Evolutionary conservation across 2,113 vertebrate genomes (phyloP), one percentile per base, ranked within the genome.

Genomic region (Halichoerus grypus): DNA sequence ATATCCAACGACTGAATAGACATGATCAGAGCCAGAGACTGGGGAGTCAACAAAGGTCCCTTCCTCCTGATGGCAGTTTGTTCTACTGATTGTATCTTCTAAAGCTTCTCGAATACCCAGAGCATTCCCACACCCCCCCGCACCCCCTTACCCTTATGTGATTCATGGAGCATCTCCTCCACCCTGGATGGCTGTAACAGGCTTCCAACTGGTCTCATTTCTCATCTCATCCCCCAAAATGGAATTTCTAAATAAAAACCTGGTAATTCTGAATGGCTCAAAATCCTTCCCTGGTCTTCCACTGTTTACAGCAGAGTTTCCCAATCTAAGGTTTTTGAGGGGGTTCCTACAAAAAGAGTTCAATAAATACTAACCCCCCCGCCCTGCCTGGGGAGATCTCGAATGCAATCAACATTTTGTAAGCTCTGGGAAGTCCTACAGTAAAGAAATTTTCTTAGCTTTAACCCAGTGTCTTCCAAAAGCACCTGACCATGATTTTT

Each of bases 221-320:
- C 69, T 87, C 82, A 81, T 57, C n/a, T 88, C 22, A 74, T 18
- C 10, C n/a, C 39, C 39, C 28, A 21, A 36, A 69, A 36, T 69
- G 67, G n/a, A 69, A 36, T 69, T 33, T 92, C 82, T 84, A 83
- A 76, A 71, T 92, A 84, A 61, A 92, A 88, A 89, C 4, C 51
- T 89, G 83, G 1, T 46, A 67, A 82, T 63, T 91, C 11, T 67
- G 63, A 86, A 92, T 1, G 36, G 82, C 21, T 51, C 59, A 26
- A 33, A 92, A 79, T 61, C 28, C 39, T 71, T 55, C 53, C 22
- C 72, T 26, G 51, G 10, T 18, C 67, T 53, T 83, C 91, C 33
- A 94, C 0, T 61, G 24, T 67, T 97, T 69, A 55, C 0, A 80
- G n/a, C 5, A 77, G 91, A 77, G 88, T 42, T 84, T 91, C 39